These are phyloP conservation scores for Sardinella longiceps DNA, from an alignment of 2,797 vertebrate species.

Conservation along the genomic window DNA sequence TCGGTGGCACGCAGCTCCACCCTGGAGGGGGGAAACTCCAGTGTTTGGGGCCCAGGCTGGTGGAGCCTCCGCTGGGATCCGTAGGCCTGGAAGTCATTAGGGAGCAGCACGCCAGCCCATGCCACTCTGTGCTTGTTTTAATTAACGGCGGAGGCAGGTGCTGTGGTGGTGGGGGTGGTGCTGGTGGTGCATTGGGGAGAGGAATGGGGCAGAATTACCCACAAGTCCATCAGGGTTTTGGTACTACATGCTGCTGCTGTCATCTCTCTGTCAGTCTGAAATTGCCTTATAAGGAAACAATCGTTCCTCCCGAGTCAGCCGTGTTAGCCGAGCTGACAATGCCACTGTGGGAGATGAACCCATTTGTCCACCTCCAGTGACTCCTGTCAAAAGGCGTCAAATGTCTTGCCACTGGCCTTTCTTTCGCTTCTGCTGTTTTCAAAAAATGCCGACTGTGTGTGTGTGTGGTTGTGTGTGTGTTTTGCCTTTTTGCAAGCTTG, in stretches of 20 bases:
- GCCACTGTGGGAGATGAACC: conserved; percentile 1
- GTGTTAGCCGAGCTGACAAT: not conserved
- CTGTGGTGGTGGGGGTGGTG: not conserved
- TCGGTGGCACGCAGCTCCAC: not conserved
- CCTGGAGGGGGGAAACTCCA: not conserved
- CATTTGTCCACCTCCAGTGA: conserved; percentile 17
- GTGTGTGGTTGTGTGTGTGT: too few relatives aligned
- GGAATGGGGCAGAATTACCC: not conserved
- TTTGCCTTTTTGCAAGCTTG: conserved; percentile 48
- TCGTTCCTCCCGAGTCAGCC: not conserved
- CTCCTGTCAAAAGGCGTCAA: conserved; percentile 46
- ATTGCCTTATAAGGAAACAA: conserved; percentile 12
- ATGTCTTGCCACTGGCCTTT: conserved; percentile 27
- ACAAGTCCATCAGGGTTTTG: not conserved
- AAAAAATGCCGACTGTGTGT: conserved; percentile 28
- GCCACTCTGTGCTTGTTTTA: not conserved
- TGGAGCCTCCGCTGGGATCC: not conserved
- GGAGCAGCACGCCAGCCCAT: not conserved
- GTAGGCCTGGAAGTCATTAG: not conserved
- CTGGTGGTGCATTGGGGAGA: not conserved
- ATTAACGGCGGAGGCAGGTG: not conserved
- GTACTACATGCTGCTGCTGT: not conserved
- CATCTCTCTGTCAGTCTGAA: not conserved
- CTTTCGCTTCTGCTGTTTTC: conserved; percentile 13
- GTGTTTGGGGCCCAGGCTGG: not conserved